Percentiles rank a stretch among this genome's conserved stretches.
These are phyloP conservation scores for Hypena proboscidalis DNA, from an alignment of 2,888 invertebrate genomes.

Conservation along the genomic window DNA sequence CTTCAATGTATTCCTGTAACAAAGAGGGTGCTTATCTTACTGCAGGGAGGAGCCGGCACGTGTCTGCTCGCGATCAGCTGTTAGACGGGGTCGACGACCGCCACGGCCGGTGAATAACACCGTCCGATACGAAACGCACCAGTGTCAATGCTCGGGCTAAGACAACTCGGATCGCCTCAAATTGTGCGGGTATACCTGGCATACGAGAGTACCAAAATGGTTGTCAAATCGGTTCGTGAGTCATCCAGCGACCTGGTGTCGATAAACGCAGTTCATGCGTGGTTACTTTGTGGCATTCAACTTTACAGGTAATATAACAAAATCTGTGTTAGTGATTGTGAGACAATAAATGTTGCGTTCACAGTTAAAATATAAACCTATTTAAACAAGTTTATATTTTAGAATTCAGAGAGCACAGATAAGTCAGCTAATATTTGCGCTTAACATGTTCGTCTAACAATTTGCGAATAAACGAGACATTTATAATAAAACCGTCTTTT, in stretches of 20 bases:
- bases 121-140: constrained; percentile 49
- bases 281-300: constrained; percentile 12
- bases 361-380: no score
- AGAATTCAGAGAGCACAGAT: not conserved
- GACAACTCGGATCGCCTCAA: constrained; percentile 41
- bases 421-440: constrained; percentile 21
- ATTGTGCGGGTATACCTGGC: constrained; percentile 44
- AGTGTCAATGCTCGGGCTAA: constrained; percentile 55
- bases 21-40: constrained; percentile 37
- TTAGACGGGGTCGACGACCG: constrained; percentile 57
- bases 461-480: constrained; percentile 25
- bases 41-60: constrained; percentile 49
- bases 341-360: no score
- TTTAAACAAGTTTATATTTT: constrained; percentile 16
- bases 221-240: constrained; percentile 37
- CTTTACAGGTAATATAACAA: constrained; percentile 4
- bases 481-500: not conserved
- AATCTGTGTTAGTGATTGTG: constrained; percentile 5
- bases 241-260: constrained; percentile 30
- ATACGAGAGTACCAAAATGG: constrained; percentile 33
- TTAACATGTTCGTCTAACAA: constrained; percentile 17
- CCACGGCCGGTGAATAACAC: constrained; percentile 56
- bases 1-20: constrained; percentile 11
- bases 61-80: constrained; percentile 62
- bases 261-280: constrained; percentile 10